These are phyloP conservation scores for Denticeps clupeoides DNA, from an alignment of 2,797 vertebrate genomes.

Conservation along the genomic window DNA sequence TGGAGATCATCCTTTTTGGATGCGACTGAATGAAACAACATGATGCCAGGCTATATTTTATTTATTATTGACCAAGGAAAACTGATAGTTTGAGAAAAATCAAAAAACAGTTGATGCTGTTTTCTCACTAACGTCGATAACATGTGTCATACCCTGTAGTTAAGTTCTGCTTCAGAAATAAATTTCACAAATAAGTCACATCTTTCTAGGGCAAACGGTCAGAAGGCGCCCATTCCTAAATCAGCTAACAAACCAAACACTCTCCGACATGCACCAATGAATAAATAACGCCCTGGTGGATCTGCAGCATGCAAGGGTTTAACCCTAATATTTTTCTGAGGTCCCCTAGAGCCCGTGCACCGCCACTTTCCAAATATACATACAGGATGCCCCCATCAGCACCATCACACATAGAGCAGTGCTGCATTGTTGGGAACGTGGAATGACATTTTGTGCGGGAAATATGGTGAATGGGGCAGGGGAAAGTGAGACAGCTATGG, in stretches of 20 bases:
- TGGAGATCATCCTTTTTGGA: too few species aligned
- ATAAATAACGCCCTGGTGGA: not conserved
- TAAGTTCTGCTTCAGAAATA: too few species aligned
- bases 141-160: too few species aligned
- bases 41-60: too few species aligned
- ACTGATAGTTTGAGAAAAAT: too few species aligned
- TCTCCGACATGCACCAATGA: not conserved
- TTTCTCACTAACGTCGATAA: too few species aligned
- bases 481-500: not conserved
- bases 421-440: not conserved
- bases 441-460: not conserved
- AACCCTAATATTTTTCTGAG: constrained; percentile 8
- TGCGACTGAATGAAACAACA: too few species aligned
- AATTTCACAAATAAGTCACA: not conserved
- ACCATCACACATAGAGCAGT: not conserved
- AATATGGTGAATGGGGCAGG: not conserved
- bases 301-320: not conserved
- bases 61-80: too few species aligned
- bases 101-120: too few species aligned
- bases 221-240: not conserved
- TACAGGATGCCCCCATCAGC: constrained; percentile 10
- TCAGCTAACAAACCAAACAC: constrained; percentile 3
- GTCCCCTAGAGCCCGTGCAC: constrained; percentile 8
- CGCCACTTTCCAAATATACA: constrained; percentile 17
- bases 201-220: not conserved